Percentiles rank a stretch among this genome's conserved stretches.
phyloP scores from a whole-genome alignment of 2,113 vertebrate genomes.

The Brachyhypopomus occidentalis region DNA sequence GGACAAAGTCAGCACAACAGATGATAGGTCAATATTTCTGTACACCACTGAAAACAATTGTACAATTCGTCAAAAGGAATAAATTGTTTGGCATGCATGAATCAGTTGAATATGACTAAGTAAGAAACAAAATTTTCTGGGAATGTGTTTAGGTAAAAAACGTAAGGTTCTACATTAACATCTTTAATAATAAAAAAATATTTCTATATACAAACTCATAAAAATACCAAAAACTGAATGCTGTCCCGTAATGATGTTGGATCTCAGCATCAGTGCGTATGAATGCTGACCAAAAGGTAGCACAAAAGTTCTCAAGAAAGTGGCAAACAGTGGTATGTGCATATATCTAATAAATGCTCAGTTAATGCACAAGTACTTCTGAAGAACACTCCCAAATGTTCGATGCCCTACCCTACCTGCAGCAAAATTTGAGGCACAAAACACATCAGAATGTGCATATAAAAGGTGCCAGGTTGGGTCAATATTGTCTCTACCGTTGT shows the following conservation, averaged over 20 bases:
- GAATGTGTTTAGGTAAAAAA: background rate
- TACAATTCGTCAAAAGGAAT: background rate
- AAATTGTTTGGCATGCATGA: background rate
- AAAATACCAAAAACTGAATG: background rate
- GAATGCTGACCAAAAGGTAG: background rate
- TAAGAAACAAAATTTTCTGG: no score
- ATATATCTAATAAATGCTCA: background rate
- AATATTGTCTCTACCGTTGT: conserved; percentile 13
- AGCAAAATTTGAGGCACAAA: background rate
- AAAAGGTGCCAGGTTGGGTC: conserved; percentile 1
- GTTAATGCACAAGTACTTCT: background rate
- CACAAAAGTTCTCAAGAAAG: background rate
- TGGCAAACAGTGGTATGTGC: background rate
- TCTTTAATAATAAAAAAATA: background rate
- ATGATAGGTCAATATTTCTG: background rate
- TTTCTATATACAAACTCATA: background rate
- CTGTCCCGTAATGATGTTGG: background rate
- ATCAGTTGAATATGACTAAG: no score
- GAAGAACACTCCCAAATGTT: background rate
- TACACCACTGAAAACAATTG: background rate
- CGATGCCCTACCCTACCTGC: background rate
- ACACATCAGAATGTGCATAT: background rate
- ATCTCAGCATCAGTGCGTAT: background rate
- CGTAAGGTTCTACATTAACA: background rate
- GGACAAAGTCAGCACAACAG: background rate